Evolutionary conservation across 2,888 invertebrate genomes (phyloP), one percentile per base, ranked within the genome.

Genomic region (Iphiclides podalirius): DNA sequence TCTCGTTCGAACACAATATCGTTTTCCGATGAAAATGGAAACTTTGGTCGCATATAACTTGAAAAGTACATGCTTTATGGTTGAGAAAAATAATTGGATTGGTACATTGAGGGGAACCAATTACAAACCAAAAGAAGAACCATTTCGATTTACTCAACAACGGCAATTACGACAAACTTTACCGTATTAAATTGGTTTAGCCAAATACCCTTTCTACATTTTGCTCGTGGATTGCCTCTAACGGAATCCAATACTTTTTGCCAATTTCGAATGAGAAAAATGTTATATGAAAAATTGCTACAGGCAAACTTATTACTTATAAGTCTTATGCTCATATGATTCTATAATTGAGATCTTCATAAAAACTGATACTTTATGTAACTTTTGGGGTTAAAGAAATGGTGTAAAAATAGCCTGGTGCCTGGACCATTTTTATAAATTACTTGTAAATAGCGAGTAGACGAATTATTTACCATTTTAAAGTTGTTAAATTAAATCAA

Each of bases 51-150:
- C 64, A 62, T 65, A 70, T 72, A 72, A 71, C 69, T 63, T 59
- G 67, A 67, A 66, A 77, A 79, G 80, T 78, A 11, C 2, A 31
- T 31, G 81, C 80, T 81, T 72, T 72, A 78, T 72, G 81, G 74
- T 75, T 82, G 78, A 79, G 72, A 81, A 81, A 84, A 83, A 82
- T 84, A 84, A 85, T 85, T 84, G 82, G 80, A 79, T 80, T 72
- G 77, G 74, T 70, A 72, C 72, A 76, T 79, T 76, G 77, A 79
- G 72, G 73, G 75, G 75, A 81, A 82, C 77, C 84, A 84, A 84
- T 84, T 82, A 84, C 82, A 80, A 70, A 71, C 70, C 72, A 69
- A 68, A 74, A 76, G 72, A 76, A 71, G 73, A 75, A 70, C 78
- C 72, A 76, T 80, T 77, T 68, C 78, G 75, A 77, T 79, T 76